phyloP scores from a whole-genome alignment of 2,888 invertebrate species.

The Elysia crispata region DNA sequence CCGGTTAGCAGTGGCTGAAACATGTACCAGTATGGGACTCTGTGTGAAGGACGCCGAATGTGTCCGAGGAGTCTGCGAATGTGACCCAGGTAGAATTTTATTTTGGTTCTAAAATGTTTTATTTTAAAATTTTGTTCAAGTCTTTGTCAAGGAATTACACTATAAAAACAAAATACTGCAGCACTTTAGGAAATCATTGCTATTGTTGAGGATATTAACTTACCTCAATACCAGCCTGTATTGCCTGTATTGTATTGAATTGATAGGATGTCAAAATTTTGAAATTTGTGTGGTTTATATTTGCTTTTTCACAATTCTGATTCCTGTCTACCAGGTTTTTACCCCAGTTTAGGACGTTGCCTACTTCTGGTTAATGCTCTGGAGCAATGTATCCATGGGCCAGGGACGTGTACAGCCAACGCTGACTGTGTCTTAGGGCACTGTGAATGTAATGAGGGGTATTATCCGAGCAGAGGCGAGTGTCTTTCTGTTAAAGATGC shows the following conservation, averaged over 20 bases:
- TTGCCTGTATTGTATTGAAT: too few species aligned
- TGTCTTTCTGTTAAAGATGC: slow-evolving; percentile 42
- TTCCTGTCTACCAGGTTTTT: slow-evolving; percentile 33
- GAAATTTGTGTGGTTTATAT: too few species aligned
- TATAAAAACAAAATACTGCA: too few species aligned
- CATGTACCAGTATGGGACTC: slow-evolving; percentile 29
- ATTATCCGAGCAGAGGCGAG: slow-evolving; percentile 28
- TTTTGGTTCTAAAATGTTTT: too few species aligned
- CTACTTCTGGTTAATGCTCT: slow-evolving; percentile 40
- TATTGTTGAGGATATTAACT: too few species aligned
- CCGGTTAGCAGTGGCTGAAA: slow-evolving; percentile 26
- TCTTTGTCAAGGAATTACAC: too few species aligned
- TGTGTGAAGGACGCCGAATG: slow-evolving; percentile 49
- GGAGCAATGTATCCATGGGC: slow-evolving; percentile 42
- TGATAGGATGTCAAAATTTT: too few species aligned
- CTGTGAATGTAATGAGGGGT: slow-evolving; percentile 39
- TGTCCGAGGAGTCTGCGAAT: slow-evolving; percentile 41
- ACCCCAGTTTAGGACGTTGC: slow-evolving; percentile 14
- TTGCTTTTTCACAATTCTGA: too few species aligned
- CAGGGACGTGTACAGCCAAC: slow-evolving; percentile 40
- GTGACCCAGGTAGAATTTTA: slow-evolving; percentile 36
- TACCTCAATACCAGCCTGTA: too few species aligned
- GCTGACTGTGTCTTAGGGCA: slow-evolving; percentile 35
- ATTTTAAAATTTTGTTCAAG: too few species aligned
- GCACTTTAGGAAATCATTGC: too few species aligned